phyloP scores from a whole-genome alignment of 1,140 invertebrate species.

The Euschistus heros region DNA sequence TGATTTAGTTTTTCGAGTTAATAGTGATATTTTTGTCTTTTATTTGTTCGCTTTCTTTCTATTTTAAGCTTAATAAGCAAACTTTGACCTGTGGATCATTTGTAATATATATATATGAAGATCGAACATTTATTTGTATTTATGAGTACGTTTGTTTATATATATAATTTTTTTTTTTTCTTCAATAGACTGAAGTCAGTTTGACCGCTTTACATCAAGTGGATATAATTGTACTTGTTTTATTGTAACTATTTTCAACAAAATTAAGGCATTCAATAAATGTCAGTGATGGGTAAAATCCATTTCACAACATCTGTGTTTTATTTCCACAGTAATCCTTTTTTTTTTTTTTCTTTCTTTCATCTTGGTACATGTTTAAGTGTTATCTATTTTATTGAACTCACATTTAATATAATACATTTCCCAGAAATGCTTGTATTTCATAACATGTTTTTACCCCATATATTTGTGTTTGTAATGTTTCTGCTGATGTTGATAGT shows the following conservation, averaged over 20 bases:
- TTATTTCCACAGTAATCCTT: background rate
- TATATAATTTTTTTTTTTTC: background rate
- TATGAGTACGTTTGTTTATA: constrained; percentile 13
- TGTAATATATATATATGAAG: constrained; percentile 13
- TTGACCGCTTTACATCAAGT: constrained; percentile 11
- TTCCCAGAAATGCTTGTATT: no score
- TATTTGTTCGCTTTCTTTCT: constrained; percentile 2
- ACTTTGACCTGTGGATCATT: constrained; percentile 1
- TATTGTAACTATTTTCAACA: constrained; percentile 20
- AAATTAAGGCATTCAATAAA: constrained; percentile 13
- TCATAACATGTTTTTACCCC: no score
- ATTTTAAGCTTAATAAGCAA: constrained; percentile 7
- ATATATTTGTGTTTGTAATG: no score
- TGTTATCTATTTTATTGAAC: no score
- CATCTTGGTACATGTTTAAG: no score
- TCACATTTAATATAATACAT: no score
- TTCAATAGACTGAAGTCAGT: constrained; percentile 17
- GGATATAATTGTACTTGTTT: constrained; percentile 16
- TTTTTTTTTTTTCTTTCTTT: no score
- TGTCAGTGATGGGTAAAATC: constrained; percentile 16
- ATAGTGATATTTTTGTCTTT: constrained; percentile 14
- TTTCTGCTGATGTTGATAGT: no score
- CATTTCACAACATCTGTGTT: constrained; percentile 4
- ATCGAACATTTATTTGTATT: background rate
- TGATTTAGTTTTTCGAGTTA: background rate